Evolutionary conservation across 2,797 vertebrate genomes (phyloP).

Genomic region (Cossypha dichroa): DNA sequence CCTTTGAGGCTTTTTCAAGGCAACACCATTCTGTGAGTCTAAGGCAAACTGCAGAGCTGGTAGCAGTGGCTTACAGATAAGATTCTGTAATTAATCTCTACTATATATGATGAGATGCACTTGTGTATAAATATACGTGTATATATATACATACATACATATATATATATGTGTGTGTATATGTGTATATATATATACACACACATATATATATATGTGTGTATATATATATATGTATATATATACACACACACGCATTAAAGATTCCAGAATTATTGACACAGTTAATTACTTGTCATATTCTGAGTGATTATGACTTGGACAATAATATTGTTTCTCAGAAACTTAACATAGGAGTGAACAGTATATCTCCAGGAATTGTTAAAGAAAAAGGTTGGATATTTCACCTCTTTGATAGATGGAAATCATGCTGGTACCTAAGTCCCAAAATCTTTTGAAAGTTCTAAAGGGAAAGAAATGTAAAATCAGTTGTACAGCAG

Average conservation of each 20-base stretch:
- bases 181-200: rapidly evolving
- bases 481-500: background rate
- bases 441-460: background rate
- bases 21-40: background rate
- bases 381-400: background rate
- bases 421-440: background rate
- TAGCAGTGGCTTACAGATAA: background rate
- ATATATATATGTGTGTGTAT: rapidly evolving
- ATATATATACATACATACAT: rapidly evolving
- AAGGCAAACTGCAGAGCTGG: background rate
- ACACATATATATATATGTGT: rapidly evolving
- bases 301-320: background rate
- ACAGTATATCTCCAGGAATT: background rate
- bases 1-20: background rate
- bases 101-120: background rate
- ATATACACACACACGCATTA: rapidly evolving
- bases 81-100: background rate
- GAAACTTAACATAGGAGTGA: background rate
- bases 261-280: background rate
- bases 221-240: no score
- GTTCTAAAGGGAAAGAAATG: background rate
- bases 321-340: background rate
- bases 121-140: rapidly evolving
- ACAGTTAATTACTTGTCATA: background rate
- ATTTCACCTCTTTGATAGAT: background rate